Percentiles rank a stretch among this genome's conserved stretches.
These are phyloP conservation scores for Limnodromus scolopaceus DNA, from an alignment of 2,797 vertebrate genomes.

Conservation along the genomic window DNA sequence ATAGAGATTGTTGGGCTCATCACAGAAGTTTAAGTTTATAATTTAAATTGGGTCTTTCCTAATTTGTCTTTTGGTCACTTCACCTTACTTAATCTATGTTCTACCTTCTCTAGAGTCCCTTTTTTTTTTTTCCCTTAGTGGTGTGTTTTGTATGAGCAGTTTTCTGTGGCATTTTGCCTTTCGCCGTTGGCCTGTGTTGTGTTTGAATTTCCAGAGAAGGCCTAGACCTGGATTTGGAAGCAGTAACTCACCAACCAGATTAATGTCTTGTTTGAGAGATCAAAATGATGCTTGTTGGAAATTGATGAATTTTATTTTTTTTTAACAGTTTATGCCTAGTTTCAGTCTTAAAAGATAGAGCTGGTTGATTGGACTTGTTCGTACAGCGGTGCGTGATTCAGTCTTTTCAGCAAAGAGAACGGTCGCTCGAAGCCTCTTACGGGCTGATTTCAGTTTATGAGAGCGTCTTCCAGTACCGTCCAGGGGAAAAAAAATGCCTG, in stretches of 20 bases:
- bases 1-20: neutral
- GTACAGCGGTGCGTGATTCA: neutral
- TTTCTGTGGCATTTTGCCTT: neutral
- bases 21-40: neutral
- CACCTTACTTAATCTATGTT: neutral
- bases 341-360: neutral
- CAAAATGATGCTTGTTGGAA: neutral
- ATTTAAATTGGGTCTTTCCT: neutral
- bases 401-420: neutral
- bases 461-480: neutral
- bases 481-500: neutral
- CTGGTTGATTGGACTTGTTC: neutral
- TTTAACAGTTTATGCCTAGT: neutral
- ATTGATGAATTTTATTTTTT: neutral
- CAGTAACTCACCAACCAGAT: neutral
- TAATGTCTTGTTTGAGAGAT: neutral
- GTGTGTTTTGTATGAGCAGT: neutral
- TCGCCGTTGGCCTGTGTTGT: fast-evolving
- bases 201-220: neutral
- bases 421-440: fast-evolving
- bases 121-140: neutral
- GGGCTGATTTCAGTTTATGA: neutral
- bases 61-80: neutral
- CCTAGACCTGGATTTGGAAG: neutral
- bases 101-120: neutral